These are phyloP conservation scores for Sepioteuthis lessoniana DNA, from an alignment of 2,888 invertebrate genomes.

Conservation along the genomic window DNA sequence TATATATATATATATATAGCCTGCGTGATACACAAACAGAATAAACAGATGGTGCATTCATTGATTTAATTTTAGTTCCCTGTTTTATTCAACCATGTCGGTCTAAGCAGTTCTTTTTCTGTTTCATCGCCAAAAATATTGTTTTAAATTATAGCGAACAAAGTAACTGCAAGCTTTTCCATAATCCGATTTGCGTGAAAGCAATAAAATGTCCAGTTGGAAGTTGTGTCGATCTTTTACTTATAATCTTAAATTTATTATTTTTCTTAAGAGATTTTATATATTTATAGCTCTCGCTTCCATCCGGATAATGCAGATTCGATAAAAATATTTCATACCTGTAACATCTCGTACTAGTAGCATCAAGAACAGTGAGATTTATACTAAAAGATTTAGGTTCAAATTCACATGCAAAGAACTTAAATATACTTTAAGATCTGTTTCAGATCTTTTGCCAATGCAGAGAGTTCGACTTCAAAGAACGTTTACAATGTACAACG, in stretches of 20 bases:
- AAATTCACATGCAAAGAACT: not conserved
- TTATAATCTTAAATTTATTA: not conserved
- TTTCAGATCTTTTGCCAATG: not conserved
- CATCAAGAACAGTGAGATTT: not conserved
- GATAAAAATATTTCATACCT: not conserved
- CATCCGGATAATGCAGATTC: not conserved
- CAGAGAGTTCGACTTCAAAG: not conserved
- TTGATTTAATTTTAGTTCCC: not conserved
- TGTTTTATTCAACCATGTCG: not conserved
- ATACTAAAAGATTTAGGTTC: not conserved
- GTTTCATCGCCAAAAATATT: not conserved
- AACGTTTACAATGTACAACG: not conserved
- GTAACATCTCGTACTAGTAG: not conserved
- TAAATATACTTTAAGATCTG: not conserved
- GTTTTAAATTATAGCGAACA: not conserved
- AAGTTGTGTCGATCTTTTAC: not conserved
- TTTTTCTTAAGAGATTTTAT: not conserved
- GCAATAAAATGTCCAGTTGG: not conserved
- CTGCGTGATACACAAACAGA: too few relatives aligned
- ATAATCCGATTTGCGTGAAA: not conserved
- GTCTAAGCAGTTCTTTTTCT: not conserved
- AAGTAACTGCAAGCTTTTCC: not conserved
- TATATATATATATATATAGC: too few relatives aligned
- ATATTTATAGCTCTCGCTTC: not conserved
- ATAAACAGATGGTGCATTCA: not conserved